Evolutionary conservation across 2,888 invertebrate species (phyloP), one percentile per base, ranked within the genome.

Genomic region (Quadroppia sp.): DNA sequence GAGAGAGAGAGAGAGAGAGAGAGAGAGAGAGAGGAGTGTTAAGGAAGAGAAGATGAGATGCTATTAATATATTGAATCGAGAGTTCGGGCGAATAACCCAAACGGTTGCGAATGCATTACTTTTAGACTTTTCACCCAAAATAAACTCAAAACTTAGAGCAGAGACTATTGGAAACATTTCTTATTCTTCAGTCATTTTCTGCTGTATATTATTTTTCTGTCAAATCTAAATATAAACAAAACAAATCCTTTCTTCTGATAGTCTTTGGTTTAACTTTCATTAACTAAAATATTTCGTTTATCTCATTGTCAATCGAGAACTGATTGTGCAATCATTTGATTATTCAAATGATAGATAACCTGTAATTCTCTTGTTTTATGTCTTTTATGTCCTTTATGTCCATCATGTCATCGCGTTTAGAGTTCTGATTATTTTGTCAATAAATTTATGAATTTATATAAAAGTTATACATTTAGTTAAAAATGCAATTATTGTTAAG

Each of bases 321-420:
- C 64, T 64, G 32, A 32, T 64, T 64, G 2, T 32, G 64, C 64
- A 64, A 64, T 64, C 40, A 32, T 3, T 9, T 11, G 11, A 20
- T 36, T 64, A 36, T 36, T 64, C 64, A n/a, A 20, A 64, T 36
- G 32, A 36, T 32, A 64, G 64, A 64, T 64, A 64, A 64, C 64
- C 64, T 64, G 36, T 3, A n/a, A 64, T 32, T 32, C 17, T 23
- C 56, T n/a, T 30, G 11, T 11, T 17, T n/a, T 56, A 23, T 56
- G 56, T 56, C 56, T 7, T 56, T 7, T 4, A 36, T 36, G 36
- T 36, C n/a, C n/a, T n/a, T n/a, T n/a, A n/a, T n/a, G n/a, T n/a
- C n/a, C n/a, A n/a, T n/a, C n/a, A n/a, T n/a, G n/a, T n/a, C n/a
- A n/a, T n/a, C n/a, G n/a, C n/a, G n/a, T n/a, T n/a, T n/a, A n/a